Evolutionary conservation across 2,888 invertebrate genomes (phyloP), one percentile per base, ranked within the genome.

Genomic region (Helleia helle): DNA sequence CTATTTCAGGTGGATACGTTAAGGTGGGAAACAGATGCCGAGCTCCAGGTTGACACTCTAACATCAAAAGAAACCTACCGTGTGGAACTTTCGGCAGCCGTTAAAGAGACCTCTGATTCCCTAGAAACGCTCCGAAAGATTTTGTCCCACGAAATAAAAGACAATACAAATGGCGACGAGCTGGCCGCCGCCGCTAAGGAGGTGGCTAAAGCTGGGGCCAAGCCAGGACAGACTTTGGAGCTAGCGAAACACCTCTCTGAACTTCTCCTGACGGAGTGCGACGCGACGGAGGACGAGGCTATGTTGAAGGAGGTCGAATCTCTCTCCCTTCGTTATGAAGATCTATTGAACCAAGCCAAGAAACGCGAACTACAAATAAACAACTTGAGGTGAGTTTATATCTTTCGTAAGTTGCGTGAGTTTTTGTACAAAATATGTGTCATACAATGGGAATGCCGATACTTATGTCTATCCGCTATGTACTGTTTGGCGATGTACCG

Each of bases 61-160:
- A 93, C 93, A 28, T 91, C 93, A 3, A 91, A 92, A 65, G 94
- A 95, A 60, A 94, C 94, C 0, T 95, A 94, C 61, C 75, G 90
- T 40, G 90, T 89, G 54, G 94, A 95, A 67, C 71, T 95, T 25
- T 86, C 88, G 27, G 88, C 89, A 2, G 95, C 94, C 0, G 86
- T 94, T 3, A 76, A 75, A 29, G 95, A 95, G 59, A 91, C 93
- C 49, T 86, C 87, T 36, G 86, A 83, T 4, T 88, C 91, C 46
- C 73, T 95, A 2, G 88, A 90, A 40, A 86, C 88, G 5, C 73
- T 95, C 13, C 88, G 92, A 62, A 81, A 72, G n/a, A 84, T 89
- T 0, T 51, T 84, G 1, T 42, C 68, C 1, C 55, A 71, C 14
- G 72, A 79, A 49, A 64, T 74, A 1, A 67, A 65, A 42, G 80